Conservation (phyloP, 2,797 vertebrate species). For the Anableps anableps region DNA sequence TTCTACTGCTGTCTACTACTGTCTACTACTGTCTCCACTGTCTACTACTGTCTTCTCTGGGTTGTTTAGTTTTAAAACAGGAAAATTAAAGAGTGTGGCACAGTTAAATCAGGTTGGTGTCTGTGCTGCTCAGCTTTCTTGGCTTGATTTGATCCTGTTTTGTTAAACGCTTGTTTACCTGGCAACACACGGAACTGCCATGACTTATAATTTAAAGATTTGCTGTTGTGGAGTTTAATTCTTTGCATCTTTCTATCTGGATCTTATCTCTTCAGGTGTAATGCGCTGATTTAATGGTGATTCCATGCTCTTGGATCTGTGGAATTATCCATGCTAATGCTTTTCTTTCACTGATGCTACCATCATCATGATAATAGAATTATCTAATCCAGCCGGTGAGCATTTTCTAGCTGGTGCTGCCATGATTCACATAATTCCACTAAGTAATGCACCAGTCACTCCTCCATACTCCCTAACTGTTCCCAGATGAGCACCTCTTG, state of each 20-base stretch:
- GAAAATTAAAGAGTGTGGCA: constrained; percentile 3
- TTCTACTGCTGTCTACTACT: too few relatives aligned
- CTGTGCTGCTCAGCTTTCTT: not conserved
- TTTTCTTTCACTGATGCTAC: constrained; percentile 73
- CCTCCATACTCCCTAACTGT: constrained; percentile 59
- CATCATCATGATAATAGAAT: constrained; percentile 82
- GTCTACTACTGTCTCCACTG: too few relatives aligned
- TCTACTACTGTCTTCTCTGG: not conserved
- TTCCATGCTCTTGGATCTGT: constrained; percentile 74
- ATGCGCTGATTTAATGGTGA: constrained; percentile 80
- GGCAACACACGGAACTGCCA: constrained; percentile 56
- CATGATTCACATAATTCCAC: constrained; percentile 81
- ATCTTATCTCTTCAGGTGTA: constrained; percentile 78
- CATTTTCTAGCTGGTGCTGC: constrained; percentile 69
- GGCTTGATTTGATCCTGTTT: constrained; percentile 40
- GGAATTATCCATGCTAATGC: constrained; percentile 84
- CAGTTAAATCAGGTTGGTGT: constrained; percentile 33
- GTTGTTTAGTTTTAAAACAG: not conserved
- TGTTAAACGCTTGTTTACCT: constrained; percentile 76
- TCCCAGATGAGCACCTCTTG: constrained; percentile 57
- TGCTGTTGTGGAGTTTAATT: constrained; percentile 64
- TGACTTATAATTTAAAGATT: constrained; percentile 76
- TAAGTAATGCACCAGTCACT: constrained; percentile 81
- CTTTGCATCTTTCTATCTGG: constrained; percentile 67
- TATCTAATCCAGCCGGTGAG: constrained; percentile 81